Evolutionary conservation across 2,888 invertebrate species (phyloP).

Genomic region (Gymnoscelis rufifasciata): DNA sequence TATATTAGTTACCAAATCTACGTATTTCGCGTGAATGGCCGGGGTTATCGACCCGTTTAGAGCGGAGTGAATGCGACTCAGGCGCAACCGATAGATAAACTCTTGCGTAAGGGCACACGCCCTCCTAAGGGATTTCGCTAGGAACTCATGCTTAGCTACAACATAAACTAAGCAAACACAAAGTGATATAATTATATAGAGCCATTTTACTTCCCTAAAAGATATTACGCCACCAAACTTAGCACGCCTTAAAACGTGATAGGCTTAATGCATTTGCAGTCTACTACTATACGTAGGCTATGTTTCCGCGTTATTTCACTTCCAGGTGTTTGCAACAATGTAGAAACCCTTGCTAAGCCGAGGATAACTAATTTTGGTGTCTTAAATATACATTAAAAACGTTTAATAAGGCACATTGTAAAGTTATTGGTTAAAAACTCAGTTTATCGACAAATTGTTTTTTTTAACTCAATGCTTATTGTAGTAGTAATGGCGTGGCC

Average conservation of each 20-base stretch:
- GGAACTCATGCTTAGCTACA: constrained; percentile 33
- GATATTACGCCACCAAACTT: constrained; percentile 37
- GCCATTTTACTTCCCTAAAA: constrained; percentile 45
- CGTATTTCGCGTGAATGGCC: constrained; percentile 57
- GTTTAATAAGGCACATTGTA: no score
- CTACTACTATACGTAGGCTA: constrained; percentile 5
- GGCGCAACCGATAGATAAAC: constrained; percentile 63
- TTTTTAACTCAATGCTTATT: no score
- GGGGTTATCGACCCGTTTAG: constrained; percentile 65
- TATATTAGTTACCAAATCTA: constrained; percentile 56
- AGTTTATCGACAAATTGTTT: no score
- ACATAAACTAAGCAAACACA: constrained; percentile 26
- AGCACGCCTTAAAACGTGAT: constrained; percentile 25
- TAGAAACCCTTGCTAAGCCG: no score
- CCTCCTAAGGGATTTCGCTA: constrained; percentile 59
- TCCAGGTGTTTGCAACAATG: constrained; percentile 12
- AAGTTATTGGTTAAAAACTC: no score
- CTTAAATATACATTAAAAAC: no score
- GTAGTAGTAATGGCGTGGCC: no score
- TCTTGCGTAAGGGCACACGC: constrained; percentile 66
- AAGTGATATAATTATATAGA: constrained; percentile 41
- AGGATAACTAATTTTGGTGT: no score
- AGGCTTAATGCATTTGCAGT: constrained; percentile 21
- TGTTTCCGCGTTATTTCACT: constrained; percentile 18
- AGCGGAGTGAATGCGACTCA: constrained; percentile 58